These are phyloP conservation scores for Spilarctia lutea DNA, from an alignment of 2,888 invertebrate species.

Conservation along the genomic window DNA sequence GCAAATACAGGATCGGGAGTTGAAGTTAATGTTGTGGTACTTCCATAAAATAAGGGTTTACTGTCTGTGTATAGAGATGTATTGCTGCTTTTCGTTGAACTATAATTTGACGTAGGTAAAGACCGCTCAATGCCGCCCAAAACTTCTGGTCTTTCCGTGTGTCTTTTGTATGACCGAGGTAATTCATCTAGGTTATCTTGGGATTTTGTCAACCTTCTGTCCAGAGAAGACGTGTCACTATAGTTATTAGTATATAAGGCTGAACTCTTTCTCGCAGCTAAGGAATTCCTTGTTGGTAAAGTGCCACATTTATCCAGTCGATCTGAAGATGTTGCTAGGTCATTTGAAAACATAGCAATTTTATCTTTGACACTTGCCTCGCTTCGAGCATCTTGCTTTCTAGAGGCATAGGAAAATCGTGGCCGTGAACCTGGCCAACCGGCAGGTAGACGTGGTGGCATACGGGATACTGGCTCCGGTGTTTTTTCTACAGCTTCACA, in stretches of 20 bases:
- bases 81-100: conserved; percentile 55
- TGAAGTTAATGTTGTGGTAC: conserved; percentile 75
- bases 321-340: conserved; percentile 74
- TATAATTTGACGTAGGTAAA: conserved; percentile 59
- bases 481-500: conserved; percentile 88
- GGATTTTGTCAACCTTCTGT: conserved; percentile 80
- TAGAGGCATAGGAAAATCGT: conserved; percentile 78
- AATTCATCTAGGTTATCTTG: conserved; percentile 85
- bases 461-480: conserved; percentile 73
- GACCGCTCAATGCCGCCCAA: conserved; percentile 83
- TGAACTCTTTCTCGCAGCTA: conserved; percentile 69
- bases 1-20: conserved; percentile 65
- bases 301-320: conserved; percentile 79
- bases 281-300: conserved; percentile 68
- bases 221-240: conserved; percentile 73
- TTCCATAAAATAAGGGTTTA: conserved; percentile 81
- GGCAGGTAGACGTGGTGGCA: conserved; percentile 71
- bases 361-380: conserved; percentile 94
- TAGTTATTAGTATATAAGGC: conserved; percentile 67
- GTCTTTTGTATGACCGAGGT: conserved; percentile 73
- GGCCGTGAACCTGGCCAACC: conserved; percentile 69
- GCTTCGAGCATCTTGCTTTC: conserved; percentile 92
- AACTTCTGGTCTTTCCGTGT: conserved; percentile 78
- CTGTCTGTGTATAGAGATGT: conserved; percentile 60
- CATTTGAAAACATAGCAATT: conserved; percentile 94